Conservation (phyloP, 2,113 vertebrate genomes). For the Brienomyrus longianalis region DNA sequence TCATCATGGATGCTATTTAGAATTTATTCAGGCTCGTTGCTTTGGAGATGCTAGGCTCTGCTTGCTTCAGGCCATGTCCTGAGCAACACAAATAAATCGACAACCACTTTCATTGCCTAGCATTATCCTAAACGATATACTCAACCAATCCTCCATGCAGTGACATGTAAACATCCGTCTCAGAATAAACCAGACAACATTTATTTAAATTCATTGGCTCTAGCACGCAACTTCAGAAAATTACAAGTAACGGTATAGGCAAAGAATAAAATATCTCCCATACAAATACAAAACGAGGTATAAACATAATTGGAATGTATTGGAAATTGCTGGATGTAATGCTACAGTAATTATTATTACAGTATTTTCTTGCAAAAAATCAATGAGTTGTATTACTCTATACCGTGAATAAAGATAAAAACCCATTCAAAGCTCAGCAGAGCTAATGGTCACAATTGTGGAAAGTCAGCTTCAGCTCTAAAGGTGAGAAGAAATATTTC, state of each 20-base stretch:
- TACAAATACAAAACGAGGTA: neutral
- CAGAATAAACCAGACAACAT: neutral
- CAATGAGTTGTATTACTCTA: neutral
- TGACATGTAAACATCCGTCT: slow-evolving; percentile 35
- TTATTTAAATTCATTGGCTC: neutral
- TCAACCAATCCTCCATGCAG: slow-evolving; percentile 26
- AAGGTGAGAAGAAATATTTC: neutral
- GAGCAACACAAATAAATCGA: slow-evolving; percentile 37
- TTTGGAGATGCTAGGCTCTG: neutral
- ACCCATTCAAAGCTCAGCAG: neutral
- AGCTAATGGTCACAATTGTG: neutral
- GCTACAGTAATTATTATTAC: neutral
- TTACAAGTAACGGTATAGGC: neutral
- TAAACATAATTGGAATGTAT: neutral
- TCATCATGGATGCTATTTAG: slow-evolving; percentile 41
- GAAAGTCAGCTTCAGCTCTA: neutral
- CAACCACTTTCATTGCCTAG: neutral
- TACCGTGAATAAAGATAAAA: neutral
- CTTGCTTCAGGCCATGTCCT: slow-evolving; percentile 27
- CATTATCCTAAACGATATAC: slow-evolving; percentile 35
- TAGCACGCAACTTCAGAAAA: neutral
- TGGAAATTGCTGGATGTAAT: neutral
- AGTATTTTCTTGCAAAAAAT: neutral
- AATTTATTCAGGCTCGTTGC: slow-evolving; percentile 40
- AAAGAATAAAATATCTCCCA: neutral